Base-by-base conservation (phyloP, 2,113 vertebrate species). In the Rafetus swinhoei region DNA sequence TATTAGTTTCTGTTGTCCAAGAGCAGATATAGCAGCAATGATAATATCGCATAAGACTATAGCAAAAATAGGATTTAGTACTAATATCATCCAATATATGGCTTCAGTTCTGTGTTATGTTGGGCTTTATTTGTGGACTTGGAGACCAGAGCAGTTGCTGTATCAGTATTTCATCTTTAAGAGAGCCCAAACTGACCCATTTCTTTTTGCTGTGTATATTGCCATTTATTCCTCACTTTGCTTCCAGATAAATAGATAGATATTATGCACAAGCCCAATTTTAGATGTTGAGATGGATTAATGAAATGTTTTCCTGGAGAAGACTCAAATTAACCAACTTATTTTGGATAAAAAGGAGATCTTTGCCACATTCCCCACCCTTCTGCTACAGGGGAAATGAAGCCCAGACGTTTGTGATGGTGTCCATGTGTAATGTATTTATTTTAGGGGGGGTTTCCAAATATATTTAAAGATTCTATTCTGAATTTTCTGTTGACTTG, bases 41-140 rank as follows among this genome's bases (percentile, higher is more conserved):
- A 32, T n/a, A 84, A 91, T 4, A 83, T 27, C 39, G 60, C 22
- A 93, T 86, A 52, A 87, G 59, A 54, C 2, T 32, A 60, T 0
- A 84, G n/a, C 53, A 84, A 81, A 65, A 9, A 52, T 52, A 32
- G 7, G 81, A 35, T 39, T 2, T 86, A 8, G 11, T 88, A 91
- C 39, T 80, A 15, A n/a, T 21, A 57, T 62, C 80, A 81, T 56
- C 15, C 81, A 35, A 62, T 74, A 39, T 45, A 76, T 82, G 81
- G 83, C 45, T 7, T n/a, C 93, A 86, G 90, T 95, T 90, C 65
- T 74, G 27, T 90, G 6, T 72, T 93, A 0, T 88, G 90, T 39
- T 88, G 60, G 69, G 74, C 50, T 88, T 94, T 57, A 21, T 35
- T 81, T 84, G 90, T 27, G 91, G 81, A 57, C 93, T 93, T 90